A percentile compares a stretch with the other conserved stretches of the same genome.
Evolutionary conservation across 2,113 vertebrate species (phyloP).

Genomic region (Oncorhynchus tshawytscha): DNA sequence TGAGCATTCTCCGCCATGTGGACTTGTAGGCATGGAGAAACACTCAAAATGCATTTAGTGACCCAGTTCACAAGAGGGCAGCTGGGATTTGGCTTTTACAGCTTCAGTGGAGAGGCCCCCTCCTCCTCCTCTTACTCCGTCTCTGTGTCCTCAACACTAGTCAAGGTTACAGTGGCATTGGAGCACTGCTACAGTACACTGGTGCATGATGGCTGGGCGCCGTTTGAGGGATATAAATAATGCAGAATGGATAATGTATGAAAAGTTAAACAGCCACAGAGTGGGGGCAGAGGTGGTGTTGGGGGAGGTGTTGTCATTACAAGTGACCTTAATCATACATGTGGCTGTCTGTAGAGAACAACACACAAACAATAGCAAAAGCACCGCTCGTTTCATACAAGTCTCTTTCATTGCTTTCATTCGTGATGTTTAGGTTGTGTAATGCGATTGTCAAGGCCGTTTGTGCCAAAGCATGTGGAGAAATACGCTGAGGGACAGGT

Average conservation of each 20-base stretch:
- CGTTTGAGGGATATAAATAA: constrained; percentile 24
- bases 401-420: background rate
- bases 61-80: constrained; percentile 26
- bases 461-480: too few relatives aligned
- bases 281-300: background rate
- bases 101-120: constrained; percentile 15
- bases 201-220: background rate
- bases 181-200: constrained; percentile 1
- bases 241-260: constrained; percentile 29
- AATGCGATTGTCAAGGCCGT: background rate
- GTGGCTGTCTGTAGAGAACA: background rate
- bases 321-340: constrained; percentile 7
- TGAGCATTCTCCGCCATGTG: constrained; percentile 9
- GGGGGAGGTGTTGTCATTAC: background rate
- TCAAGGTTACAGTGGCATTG: constrained; percentile 31
- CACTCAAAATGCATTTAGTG: constrained; percentile 45
- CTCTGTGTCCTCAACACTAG: constrained; percentile 12
- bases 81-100: constrained; percentile 30
- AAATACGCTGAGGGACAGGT: too few relatives aligned
- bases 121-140: background rate
- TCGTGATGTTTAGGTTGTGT: background rate
- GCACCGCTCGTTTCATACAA: background rate
- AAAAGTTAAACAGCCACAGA: constrained; percentile 14
- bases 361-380: background rate
- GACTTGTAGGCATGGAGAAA: constrained; percentile 15